These are phyloP conservation scores for Drosophila ananassae DNA, from an alignment of 1,140 invertebrate genomes.

Conservation along the genomic window DNA sequence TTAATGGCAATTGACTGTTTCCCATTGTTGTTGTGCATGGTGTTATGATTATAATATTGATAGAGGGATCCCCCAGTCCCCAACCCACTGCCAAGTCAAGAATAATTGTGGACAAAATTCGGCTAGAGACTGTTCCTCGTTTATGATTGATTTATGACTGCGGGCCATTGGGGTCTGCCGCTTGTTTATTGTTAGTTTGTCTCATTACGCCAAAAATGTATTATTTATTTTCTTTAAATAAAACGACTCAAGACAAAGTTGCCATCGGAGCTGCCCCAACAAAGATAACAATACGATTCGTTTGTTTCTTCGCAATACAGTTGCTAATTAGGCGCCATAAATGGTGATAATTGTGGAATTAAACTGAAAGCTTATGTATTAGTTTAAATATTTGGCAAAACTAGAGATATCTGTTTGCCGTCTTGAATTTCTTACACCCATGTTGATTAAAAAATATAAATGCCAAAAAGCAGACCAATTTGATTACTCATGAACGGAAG, in stretches of 20 bases:
- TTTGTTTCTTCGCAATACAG: constrained; percentile 46
- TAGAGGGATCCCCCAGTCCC: neutral
- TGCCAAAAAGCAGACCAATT: constrained; percentile 7
- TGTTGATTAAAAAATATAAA: constrained; percentile 1
- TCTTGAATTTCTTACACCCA: neutral
- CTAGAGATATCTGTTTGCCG: neutral
- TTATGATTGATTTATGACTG: constrained; percentile 43
- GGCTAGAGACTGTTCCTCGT: constrained; percentile 20
- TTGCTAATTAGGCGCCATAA: constrained; percentile 59
- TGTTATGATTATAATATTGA: constrained; percentile 35
- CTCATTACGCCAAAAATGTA: constrained; percentile 45
- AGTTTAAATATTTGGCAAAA: constrained; percentile 1
- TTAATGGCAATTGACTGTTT: constrained; percentile 50
- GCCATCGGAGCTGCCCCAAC: neutral
- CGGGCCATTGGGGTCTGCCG: constrained; percentile 21
- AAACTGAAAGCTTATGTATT: constrained; percentile 16
- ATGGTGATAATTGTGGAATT: constrained; percentile 36
- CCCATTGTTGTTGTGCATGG: constrained; percentile 14
- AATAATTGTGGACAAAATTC: constrained; percentile 35
- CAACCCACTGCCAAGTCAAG: neutral
- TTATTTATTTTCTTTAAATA: constrained; percentile 42
- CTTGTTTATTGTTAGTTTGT: constrained; percentile 39
- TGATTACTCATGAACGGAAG: neutral
- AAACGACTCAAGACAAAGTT: constrained; percentile 31
- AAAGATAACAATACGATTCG: constrained; percentile 44